Evolutionary conservation across 92 coral and sea anemone species (phyloP), one percentile per base, ranked within the genome.

Genomic region (Parazoanthus darwini): DNA sequence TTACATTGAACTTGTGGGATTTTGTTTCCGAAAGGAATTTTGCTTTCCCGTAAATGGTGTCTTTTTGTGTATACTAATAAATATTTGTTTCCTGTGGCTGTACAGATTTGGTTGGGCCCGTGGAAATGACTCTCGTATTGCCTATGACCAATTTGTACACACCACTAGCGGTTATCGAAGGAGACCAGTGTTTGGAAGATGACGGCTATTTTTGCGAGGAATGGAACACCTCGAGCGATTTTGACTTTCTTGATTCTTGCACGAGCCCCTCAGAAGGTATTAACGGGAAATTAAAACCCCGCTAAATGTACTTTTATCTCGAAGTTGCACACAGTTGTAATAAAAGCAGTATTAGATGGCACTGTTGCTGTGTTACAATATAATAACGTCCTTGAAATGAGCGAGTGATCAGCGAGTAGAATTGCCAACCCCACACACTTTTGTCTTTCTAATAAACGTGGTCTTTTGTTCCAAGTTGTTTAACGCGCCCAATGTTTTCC

Each of bases 181-280:
- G 94, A 83, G 96, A 96, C 59, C 98, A 94, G 81, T 97, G 96
- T 85, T 87, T 95, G 86, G 97, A 94, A 37, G 96, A 92, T 63
- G 98, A 97, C 59, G 80, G 96, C 72, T 90, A 93, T 75, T 93
- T 95, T 67, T 82, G 94, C 29, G 98, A 97, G 78, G 95, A 88
- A 67, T 97, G 99, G 99, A 95, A 94, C 88, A 92, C 93, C 39
- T 89, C 97, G 36, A 94, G 92, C 58, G 99, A 97, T 75, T 90
- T 97, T 67, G 92, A 88, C 54, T 97, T 97, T 90, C 93, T 95
- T 83, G 93, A 91, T n/a, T 48, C 87, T 74, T 95, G 98, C 81
- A 92, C 85, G 84, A 90, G 92, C 87, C 86, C 89, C 48, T 76
- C 88, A 80, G 98, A 95, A 84, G 93, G 92, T 93, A 95, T 92